Conservation (phyloP, 1,140 invertebrate species). For the Ctenoplectra terminalis region DNA sequence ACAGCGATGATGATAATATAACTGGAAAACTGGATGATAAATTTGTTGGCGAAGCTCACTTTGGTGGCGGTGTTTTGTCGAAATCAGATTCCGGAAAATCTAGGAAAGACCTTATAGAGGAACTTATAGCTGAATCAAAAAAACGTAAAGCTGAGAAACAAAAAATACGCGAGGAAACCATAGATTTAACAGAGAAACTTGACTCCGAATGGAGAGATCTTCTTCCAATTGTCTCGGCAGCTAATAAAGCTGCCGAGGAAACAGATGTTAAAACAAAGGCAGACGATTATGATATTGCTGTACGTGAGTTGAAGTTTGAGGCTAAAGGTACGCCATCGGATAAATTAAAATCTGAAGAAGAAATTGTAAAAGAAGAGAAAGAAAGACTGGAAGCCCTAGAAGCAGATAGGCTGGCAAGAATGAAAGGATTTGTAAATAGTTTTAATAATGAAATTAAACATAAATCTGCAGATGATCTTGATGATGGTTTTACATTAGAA, state of each 20-base stretch:
- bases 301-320: conserved; percentile 92
- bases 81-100: conserved; percentile 87
- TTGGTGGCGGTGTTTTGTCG: conserved; percentile 91
- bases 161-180: conserved; percentile 91
- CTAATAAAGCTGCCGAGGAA: conserved; percentile 80
- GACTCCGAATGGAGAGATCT: conserved; percentile 94
- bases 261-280: conserved; percentile 82
- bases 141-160: conserved; percentile 94
- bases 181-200: conserved; percentile 93
- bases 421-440: conserved; percentile 86
- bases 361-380: conserved; percentile 91
- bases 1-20: conserved; percentile 86
- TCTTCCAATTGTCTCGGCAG: conserved; percentile 85
- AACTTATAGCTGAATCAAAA: conserved; percentile 95
- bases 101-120: conserved; percentile 93
- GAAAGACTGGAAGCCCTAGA: conserved; percentile 86
- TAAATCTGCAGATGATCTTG: conserved; percentile 92
- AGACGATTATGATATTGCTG: conserved; percentile 92
- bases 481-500: conserved; percentile 87
- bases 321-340: conserved; percentile 91
- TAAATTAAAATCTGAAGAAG: conserved; percentile 91
- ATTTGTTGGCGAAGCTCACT: conserved; percentile 94
- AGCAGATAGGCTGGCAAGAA: conserved; percentile 88
- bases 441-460: conserved; percentile 73
- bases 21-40: conserved; percentile 86